Conservation (phyloP, 2,888 invertebrate genomes). For the Dolomedes plantarius region DNA sequence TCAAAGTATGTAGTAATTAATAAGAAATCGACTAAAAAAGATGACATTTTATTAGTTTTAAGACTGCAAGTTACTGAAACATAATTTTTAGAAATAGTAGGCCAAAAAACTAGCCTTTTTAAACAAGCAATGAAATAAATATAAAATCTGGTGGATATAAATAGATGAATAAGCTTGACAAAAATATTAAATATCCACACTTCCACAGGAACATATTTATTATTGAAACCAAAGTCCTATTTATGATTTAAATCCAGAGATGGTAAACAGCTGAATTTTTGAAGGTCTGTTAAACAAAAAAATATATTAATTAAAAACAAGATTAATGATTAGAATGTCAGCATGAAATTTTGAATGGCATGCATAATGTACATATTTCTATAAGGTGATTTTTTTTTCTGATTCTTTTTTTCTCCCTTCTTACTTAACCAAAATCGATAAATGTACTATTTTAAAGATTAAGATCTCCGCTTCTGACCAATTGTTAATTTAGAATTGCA, state of each 20-base stretch:
- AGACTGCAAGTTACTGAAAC: constrained; percentile 53
- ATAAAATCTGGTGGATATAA: constrained; percentile 70
- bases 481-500: too few species aligned
- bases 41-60: constrained; percentile 59
- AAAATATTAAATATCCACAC: constrained; percentile 70
- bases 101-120: constrained; percentile 58
- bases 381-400: too few species aligned
- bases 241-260: constrained; percentile 24
- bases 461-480: too few species aligned
- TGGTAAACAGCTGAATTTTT: constrained; percentile 11
- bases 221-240: constrained; percentile 53
- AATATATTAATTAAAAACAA: too few species aligned
- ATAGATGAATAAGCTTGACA: constrained; percentile 66
- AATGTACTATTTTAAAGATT: too few species aligned
- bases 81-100: constrained; percentile 49
- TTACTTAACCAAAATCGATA: too few species aligned
- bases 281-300: not conserved
- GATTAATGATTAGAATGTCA: too few species aligned
- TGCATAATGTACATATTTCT: too few species aligned
- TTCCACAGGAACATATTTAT: constrained; percentile 56
- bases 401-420: too few species aligned
- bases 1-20: too few species aligned
- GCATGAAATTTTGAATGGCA: too few species aligned
- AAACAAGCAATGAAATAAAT: constrained; percentile 69
- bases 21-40: constrained; percentile 40